Evolutionary conservation across 2,113 vertebrate species (phyloP), one percentile per base, ranked within the genome.

Genomic region (Myrmophylax atrothorax): DNA sequence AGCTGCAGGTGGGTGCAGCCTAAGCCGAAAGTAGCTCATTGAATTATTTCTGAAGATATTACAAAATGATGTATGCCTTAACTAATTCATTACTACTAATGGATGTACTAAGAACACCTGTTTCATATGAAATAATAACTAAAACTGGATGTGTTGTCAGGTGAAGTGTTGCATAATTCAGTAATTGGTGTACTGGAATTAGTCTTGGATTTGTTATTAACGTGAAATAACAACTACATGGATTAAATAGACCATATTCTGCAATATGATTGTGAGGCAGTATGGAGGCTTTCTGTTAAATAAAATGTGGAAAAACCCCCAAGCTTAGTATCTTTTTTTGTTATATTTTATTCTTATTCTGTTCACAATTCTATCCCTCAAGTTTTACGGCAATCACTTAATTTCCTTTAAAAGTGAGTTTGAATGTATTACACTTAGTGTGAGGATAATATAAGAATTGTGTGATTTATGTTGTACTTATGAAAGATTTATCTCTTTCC

Each of bases 401-500:
- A 97, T 95, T 98, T 96, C 94, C 78, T 93, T 97, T 88, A 96
- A 89, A 94, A 87, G 24, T 70, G 52, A 86, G 28, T 69, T 97
- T 96, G 76, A 96, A 82, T 96, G 79, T 97, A 90, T 97, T 97
- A 97, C 96, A 95, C 96, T 80, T 97, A 87, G 95, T 97, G 23
- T 81, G 92, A 97, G 97, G 96, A 97, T 97, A 97, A 97, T 97
- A 91, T 97, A 96, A 97, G 89, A 97, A 95, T 85, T 98, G 95
- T 97, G 90, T 98, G 95, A 95, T 98, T 97, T 98, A 91, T 85
- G 62, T 96, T 97, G 97, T 98, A 98, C 98, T 99, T 98, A 99
- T 98, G 99, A 98, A 98, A 98, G 95, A 97, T 98, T 98, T 99
- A 98, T 98, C 98, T 99, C 98, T 98, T 98, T 98, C 98, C 97